Evolutionary conservation across 2,888 invertebrate species (phyloP).

Genomic region (Campoplex capitator): DNA sequence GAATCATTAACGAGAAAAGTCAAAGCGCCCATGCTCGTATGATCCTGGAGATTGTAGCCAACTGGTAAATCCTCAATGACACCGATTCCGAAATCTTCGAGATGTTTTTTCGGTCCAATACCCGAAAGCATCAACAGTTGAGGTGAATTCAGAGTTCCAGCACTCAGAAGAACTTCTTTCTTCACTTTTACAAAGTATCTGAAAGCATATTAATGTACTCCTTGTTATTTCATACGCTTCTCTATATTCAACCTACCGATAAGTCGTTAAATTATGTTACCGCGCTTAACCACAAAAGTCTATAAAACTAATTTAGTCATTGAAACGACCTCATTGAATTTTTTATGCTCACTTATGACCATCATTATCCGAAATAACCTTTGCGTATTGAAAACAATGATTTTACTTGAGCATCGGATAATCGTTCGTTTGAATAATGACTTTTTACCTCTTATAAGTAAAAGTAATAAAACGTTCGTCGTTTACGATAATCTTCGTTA

Average conservation of each 20-base stretch:
- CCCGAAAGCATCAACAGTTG: conserved; percentile 95
- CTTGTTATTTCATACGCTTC: conserved; percentile 2
- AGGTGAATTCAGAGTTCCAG: conserved; percentile 93
- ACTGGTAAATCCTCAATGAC: conserved; percentile 90
- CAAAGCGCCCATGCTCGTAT: conserved; percentile 90
- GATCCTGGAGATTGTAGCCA: conserved; percentile 93
- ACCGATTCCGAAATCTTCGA: conserved; percentile 87
- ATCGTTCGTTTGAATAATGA: background rate
- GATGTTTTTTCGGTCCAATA: conserved; percentile 89
- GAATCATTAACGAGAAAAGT: conserved; percentile 90
- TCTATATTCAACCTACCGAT: background rate
- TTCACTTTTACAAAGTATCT: conserved; percentile 86
- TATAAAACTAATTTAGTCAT: conserved; percentile 22
- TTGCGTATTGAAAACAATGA: background rate
- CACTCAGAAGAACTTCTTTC: conserved; percentile 92
- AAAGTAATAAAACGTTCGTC: background rate
- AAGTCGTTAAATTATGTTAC: conserved; percentile 10
- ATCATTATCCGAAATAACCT: background rate
- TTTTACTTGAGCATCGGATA: background rate
- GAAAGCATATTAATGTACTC: background rate
- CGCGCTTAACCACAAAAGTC: background rate
- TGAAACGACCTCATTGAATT: background rate
- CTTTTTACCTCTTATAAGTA: background rate
- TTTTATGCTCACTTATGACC: background rate
- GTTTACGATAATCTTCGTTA: background rate